A percentile compares a stretch with the other conserved stretches of the same genome.
These are phyloP conservation scores for Sarotherodon lohbergeri DNA, from an alignment of 2,113 vertebrate species.

Conservation along the genomic window DNA sequence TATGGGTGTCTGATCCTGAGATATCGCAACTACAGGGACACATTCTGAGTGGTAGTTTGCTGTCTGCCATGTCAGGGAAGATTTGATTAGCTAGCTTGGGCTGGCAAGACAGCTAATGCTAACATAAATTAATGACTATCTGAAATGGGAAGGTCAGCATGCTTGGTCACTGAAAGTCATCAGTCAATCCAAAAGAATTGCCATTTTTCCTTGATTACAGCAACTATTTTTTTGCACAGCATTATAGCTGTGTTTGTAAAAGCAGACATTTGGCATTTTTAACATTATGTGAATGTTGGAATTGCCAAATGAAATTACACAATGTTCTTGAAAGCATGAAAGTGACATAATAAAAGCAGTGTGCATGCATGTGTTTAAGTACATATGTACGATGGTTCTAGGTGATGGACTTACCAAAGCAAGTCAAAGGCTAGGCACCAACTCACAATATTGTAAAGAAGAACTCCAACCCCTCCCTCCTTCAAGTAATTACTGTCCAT, in stretches of 20 bases:
- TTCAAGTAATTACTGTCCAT: constrained; percentile 80
- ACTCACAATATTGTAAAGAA: constrained; percentile 53
- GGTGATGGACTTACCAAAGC: constrained; percentile 25
- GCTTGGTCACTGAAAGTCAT: background rate
- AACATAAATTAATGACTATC: background rate
- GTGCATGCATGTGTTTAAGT: background rate
- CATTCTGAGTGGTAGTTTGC: background rate
- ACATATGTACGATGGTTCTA: background rate
- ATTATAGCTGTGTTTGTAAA: background rate
- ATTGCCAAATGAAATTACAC: background rate
- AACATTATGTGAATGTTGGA: background rate
- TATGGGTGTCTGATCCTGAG: background rate
- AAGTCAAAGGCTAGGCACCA: constrained; percentile 31
- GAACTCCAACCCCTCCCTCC: constrained; percentile 50
- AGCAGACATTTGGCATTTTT: background rate
- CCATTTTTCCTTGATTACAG: background rate
- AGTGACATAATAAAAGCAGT: background rate
- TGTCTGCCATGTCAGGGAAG: background rate
- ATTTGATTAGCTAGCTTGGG: background rate
- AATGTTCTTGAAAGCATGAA: background rate
- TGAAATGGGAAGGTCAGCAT: background rate
- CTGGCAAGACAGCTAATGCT: background rate
- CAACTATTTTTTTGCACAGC: background rate
- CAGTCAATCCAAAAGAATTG: background rate
- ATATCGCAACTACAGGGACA: background rate